Conservation (phyloP, 1,140 invertebrate genomes). For the Arctopsyche grandis region DNA sequence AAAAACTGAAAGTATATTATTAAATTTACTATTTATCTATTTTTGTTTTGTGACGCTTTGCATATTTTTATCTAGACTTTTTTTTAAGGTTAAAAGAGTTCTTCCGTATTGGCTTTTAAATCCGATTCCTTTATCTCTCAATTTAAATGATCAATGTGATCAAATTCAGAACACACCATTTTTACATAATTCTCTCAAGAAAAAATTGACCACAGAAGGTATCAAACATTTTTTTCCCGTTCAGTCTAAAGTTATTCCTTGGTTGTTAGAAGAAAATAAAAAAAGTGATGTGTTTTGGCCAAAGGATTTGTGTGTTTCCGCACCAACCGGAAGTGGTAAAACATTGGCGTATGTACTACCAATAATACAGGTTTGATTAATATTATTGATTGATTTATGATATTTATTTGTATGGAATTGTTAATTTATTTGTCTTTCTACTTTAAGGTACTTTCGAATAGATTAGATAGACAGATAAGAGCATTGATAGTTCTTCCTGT, state of each 20-base stretch:
- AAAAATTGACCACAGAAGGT: constrained; percentile 76
- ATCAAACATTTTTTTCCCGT: constrained; percentile 87
- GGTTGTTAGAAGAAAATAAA: constrained; percentile 74
- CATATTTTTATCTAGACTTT: too few species aligned
- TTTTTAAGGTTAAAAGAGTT: constrained; percentile 72
- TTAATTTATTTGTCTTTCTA: too few species aligned
- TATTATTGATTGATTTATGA: constrained; percentile 38
- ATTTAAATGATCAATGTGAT: constrained; percentile 71
- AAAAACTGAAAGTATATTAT: constrained; percentile 60
- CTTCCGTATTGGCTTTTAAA: constrained; percentile 88
- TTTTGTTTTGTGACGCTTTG: background rate
- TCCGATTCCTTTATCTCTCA: constrained; percentile 78
- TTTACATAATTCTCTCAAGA: constrained; percentile 72
- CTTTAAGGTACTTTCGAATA: constrained; percentile 54
- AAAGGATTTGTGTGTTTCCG: constrained; percentile 94
- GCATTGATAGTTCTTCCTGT: constrained; percentile 93
- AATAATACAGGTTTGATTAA: constrained; percentile 76
- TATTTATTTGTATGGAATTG: background rate
- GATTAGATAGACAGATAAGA: constrained; percentile 71
- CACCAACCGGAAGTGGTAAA: constrained; percentile 98
- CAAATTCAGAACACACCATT: constrained; percentile 70
- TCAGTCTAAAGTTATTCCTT: constrained; percentile 86
- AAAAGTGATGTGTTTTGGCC: constrained; percentile 73
- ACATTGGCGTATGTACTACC: constrained; percentile 95
- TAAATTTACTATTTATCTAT: too few species aligned